phyloP scores from a whole-genome alignment of 2,888 invertebrate species.

The Ormyrus pomaceus region DNA sequence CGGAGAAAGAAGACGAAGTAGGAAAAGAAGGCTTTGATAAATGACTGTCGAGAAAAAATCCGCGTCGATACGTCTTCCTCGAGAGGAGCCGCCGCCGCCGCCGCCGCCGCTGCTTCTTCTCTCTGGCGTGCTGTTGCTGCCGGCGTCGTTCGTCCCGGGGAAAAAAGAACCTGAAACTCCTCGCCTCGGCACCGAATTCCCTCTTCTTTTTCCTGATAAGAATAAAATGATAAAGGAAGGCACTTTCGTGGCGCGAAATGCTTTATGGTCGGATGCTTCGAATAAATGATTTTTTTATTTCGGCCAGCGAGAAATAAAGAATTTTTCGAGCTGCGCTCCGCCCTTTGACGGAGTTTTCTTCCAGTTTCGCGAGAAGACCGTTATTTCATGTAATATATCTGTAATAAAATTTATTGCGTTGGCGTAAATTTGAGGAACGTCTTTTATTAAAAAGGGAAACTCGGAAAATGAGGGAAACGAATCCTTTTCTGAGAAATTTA shows the following conservation, averaged over 20 bases:
- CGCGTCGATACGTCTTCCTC: constrained; percentile 73
- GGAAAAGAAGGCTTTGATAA: constrained; percentile 71
- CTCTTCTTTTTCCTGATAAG: constrained; percentile 56
- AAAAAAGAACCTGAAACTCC: constrained; percentile 44
- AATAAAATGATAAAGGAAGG: constrained; percentile 56
- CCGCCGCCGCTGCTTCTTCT: constrained; percentile 57
- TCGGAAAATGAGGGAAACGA: no score
- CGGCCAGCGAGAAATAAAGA: not conserved
- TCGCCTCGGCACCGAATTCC: constrained; percentile 59
- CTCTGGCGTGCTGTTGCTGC: constrained; percentile 42
- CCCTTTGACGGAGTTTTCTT: no score
- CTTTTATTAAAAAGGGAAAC: no score
- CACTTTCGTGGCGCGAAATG: constrained; percentile 36
- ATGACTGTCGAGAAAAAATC: constrained; percentile 72
- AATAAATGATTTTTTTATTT: constrained; percentile 46
- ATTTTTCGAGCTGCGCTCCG: no score
- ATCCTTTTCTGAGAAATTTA: no score
- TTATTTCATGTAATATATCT: no score
- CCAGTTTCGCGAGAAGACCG: no score
- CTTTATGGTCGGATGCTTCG: constrained; percentile 44
- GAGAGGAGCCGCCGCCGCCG: constrained; percentile 62
- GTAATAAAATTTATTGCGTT: no score
- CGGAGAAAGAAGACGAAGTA: constrained; percentile 59
- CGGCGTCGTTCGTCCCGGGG: not conserved
- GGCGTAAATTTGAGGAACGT: no score